Evolutionary conservation across 1,140 invertebrate species (phyloP).

Genomic region (Bombus cullumanus): DNA sequence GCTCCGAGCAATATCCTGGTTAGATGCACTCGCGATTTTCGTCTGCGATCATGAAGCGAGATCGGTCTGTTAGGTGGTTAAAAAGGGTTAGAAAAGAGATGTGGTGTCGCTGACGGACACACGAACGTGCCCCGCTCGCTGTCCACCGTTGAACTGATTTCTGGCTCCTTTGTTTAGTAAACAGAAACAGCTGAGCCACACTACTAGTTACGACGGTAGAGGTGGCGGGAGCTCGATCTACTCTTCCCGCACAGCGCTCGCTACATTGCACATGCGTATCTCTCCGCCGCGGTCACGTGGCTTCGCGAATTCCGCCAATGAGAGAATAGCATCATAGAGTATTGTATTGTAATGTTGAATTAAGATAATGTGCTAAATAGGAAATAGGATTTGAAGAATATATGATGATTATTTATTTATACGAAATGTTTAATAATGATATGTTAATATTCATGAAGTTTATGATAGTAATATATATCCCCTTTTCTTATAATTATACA

Average conservation of each 20-base stretch:
- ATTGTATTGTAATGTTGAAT: background rate
- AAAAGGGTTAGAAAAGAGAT: conserved; percentile 30
- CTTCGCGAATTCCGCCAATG: background rate
- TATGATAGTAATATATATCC: background rate
- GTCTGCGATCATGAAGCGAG: conserved; percentile 21
- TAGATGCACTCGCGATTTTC: conserved; percentile 41
- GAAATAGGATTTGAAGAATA: background rate
- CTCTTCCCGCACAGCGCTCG: conserved; percentile 37
- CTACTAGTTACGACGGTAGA: conserved; percentile 51
- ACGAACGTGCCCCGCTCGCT: conserved; percentile 66
- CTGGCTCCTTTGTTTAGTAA: conserved; percentile 79
- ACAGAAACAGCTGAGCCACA: conserved; percentile 79
- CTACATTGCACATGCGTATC: conserved; percentile 36
- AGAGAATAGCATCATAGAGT: background rate
- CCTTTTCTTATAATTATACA: too few relatives aligned
- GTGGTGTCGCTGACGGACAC: conserved; percentile 50
- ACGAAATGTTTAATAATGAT: background rate
- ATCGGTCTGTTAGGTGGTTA: conserved; percentile 19
- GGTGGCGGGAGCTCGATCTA: conserved; percentile 31
- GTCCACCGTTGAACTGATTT: conserved; percentile 75
- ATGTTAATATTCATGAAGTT: background rate
- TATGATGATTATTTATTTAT: background rate
- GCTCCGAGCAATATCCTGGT: conserved; percentile 17
- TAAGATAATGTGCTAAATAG: background rate
- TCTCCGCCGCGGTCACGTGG: conserved; percentile 6